Evolutionary conservation across 2,797 vertebrate genomes (phyloP), one percentile per base, ranked within the genome.

Genomic region (Cirrhinus molitorella): DNA sequence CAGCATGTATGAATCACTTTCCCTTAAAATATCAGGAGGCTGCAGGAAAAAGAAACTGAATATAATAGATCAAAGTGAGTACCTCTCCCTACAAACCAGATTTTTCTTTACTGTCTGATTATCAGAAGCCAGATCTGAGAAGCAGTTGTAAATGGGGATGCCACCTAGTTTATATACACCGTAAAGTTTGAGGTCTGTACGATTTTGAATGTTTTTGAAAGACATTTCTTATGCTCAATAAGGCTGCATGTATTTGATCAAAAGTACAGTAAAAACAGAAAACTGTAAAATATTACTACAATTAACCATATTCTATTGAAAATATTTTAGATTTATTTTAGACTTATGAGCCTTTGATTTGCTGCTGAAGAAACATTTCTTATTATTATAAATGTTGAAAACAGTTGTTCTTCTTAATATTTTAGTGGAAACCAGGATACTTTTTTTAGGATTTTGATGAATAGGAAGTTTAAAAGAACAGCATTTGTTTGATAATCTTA

Each of bases 1-100:
- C 31, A 55, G 77, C 21, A 40, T 67, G 31, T 8, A 4, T 55
- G 12, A 83, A 21, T 67, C 43, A 81, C 51, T 70, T 61, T 61
- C 10, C 23, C 17, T 47, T 47, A 55, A 78, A 51, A 16, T 28
- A 37, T 45, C 0, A 1, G 37, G 28, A 34, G 7, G 47, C 4
- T 34, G n/a, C 21, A 57, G 13, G 45, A 51, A 51, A 34, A 66
- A 51, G 19, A 66, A 49, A 5, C 12, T 5, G 7, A 49, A 43
- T 17, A 17, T 17, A 19, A 28, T 9, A 45, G 21, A 6, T 12
- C 2, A 76, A 28, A 28, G 37, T 14, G 14, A 16, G 14, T 4
- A 28, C 47, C 25, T 23, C 17, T n/a, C 16, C 23, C 45, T 49
- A 19, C 23, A 71, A 31, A 71, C 9, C 25, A 49, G 45, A 12